Evolutionary conservation across 2,797 vertebrate genomes (phyloP).

Genomic region (Sardinella longiceps): DNA sequence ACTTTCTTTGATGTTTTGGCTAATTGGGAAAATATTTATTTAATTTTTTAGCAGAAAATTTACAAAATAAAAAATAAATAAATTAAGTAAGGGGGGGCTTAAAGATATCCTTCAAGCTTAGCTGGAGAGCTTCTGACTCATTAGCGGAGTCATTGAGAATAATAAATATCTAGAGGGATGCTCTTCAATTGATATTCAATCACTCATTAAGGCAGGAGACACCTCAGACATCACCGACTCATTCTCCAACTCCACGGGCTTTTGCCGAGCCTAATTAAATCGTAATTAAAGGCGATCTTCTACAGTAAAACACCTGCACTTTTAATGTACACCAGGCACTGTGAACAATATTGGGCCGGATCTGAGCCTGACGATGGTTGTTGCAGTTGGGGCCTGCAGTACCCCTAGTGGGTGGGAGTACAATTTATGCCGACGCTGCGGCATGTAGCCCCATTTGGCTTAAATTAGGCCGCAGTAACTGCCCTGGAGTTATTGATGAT

Average conservation of each 20-base stretch:
- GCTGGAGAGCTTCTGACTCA: not conserved
- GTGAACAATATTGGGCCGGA: not conserved
- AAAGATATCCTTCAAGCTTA: not conserved
- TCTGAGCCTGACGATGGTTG: no score
- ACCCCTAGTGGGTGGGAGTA: not conserved
- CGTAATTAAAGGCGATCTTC: not conserved
- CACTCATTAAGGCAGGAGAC: not conserved
- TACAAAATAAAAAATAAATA: not conserved
- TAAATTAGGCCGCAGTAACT: not conserved
- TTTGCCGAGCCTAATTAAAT: not conserved
- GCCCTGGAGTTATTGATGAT: conserved; percentile 1
- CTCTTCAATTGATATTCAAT: conserved; percentile 9
- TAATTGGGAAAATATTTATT: conserved; percentile 6
- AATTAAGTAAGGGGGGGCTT: not conserved
- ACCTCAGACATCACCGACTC: not conserved
- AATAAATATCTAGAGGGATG: not conserved
- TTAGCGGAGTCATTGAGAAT: not conserved
- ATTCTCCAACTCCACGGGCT: not conserved
- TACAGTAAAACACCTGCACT: not conserved
- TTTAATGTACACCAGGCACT: not conserved
- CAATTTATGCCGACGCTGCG: not conserved
- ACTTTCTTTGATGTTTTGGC: conserved; percentile 4
- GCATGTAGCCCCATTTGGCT: not conserved
- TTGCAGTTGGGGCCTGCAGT: not conserved
- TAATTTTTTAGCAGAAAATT: not conserved